phyloP scores from a whole-genome alignment of 1,140 invertebrate genomes.

The Mizuhopecten yessoensis region DNA sequence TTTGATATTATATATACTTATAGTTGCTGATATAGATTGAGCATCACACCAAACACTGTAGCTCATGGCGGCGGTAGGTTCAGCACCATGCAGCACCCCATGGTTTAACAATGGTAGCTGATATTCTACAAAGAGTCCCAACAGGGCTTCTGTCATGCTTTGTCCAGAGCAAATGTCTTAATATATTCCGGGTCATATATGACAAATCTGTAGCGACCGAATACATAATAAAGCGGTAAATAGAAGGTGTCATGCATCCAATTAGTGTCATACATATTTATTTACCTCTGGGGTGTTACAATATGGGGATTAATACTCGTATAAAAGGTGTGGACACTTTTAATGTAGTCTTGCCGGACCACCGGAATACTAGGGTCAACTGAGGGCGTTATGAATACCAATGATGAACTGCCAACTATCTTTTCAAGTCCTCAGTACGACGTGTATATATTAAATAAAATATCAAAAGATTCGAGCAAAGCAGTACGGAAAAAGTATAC shows the following conservation, averaged over 20 bases:
- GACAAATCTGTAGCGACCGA: neutral
- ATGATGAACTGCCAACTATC: neutral
- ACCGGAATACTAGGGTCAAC: neutral
- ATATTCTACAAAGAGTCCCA: neutral
- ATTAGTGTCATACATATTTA: constrained; percentile 25
- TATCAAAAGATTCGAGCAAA: too few relatives aligned
- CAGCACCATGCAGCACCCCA: neutral
- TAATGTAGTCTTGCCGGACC: neutral
- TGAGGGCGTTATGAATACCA: constrained; percentile 32
- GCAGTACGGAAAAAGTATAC: too few relatives aligned
- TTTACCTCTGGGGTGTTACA: neutral
- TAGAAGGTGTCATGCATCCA: neutral
- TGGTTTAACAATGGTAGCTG: neutral
- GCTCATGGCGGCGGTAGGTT: too few relatives aligned
- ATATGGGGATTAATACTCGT: neutral
- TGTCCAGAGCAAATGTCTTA: neutral
- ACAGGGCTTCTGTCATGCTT: neutral
- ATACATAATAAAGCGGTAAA: neutral
- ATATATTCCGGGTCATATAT: neutral
- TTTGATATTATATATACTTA: too few relatives aligned
- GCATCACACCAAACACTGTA: too few relatives aligned
- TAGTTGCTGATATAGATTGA: too few relatives aligned
- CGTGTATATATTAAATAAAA: neutral
- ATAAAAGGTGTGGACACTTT: neutral
- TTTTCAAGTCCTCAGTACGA: neutral